phyloP scores from a whole-genome alignment of 2,888 invertebrate genomes.

The Leptothorax acervorum region DNA sequence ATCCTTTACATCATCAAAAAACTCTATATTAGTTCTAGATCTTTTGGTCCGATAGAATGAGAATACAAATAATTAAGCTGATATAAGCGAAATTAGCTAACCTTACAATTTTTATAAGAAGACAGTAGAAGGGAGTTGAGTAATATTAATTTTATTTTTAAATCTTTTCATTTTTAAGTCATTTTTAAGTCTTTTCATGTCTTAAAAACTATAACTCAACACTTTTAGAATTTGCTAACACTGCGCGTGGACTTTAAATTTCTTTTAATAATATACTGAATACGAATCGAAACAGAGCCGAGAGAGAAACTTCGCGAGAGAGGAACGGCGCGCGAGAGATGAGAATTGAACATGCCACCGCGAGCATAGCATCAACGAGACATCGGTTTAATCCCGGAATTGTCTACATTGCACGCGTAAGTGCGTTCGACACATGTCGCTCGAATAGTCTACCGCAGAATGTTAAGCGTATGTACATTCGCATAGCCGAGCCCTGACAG shows the following conservation, averaged over 20 bases:
- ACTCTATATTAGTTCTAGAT: not conserved
- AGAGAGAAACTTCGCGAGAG: constrained; percentile 9
- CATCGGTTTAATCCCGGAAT: constrained; percentile 52
- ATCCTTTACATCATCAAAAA: not conserved
- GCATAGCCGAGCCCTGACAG: constrained; percentile 19
- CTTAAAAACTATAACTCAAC: not conserved
- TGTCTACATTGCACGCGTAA: constrained; percentile 48
- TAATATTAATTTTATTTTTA: not conserved
- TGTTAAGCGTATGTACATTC: constrained; percentile 3
- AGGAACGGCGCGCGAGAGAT: constrained; percentile 10
- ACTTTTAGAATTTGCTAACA: not conserved
- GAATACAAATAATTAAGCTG: not conserved
- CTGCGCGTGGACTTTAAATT: not conserved
- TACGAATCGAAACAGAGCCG: not conserved
- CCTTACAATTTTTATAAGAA: not conserved
- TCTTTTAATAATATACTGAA: not conserved
- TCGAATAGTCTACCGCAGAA: constrained; percentile 41
- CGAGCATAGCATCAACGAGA: constrained; percentile 19
- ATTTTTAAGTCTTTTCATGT: not conserved
- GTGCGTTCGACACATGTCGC: constrained; percentile 59
- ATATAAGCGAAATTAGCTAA: not conserved
- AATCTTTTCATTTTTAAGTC: not conserved
- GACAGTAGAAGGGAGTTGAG: not conserved
- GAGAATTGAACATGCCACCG: constrained; percentile 24
- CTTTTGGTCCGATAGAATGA: not conserved